Conservation (phyloP, 2,113 vertebrate genomes). For the Microcebus griseorufus region DNA sequence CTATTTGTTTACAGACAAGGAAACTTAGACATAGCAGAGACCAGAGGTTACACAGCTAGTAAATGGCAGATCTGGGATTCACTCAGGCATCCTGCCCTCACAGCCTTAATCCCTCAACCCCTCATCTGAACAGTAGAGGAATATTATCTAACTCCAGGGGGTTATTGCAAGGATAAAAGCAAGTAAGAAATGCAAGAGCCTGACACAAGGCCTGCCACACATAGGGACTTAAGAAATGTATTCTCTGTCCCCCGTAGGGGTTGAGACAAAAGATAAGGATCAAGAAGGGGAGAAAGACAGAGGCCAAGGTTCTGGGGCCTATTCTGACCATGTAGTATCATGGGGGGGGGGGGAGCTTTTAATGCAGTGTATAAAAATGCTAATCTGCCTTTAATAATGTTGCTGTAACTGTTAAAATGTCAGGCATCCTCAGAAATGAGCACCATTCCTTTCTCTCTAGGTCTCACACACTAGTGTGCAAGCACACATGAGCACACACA, state of each 20-base stretch:
- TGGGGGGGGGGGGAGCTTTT: rapidly evolving
- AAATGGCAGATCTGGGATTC: background rate
- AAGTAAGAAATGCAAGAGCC: background rate
- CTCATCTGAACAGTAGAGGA: too few species aligned
- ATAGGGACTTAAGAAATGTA: background rate
- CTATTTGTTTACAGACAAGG: background rate
- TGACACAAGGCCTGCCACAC: background rate
- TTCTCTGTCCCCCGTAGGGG: background rate
- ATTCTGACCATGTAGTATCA: background rate
- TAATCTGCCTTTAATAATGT: background rate
- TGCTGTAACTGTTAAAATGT: background rate
- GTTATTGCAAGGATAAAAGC: background rate
- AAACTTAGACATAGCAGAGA: background rate
- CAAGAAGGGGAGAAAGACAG: background rate
- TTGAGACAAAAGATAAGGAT: background rate
- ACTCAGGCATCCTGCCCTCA: background rate
- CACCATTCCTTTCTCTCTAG: background rate
- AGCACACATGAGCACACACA: background rate
- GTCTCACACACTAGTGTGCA: background rate
- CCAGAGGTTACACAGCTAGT: background rate
- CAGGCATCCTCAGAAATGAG: background rate
- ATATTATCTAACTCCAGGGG: background rate
- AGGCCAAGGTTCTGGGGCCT: background rate
- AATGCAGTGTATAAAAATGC: background rate
- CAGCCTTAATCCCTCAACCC: background rate